phyloP scores from a whole-genome alignment of 37 sponge, comb jelly and placozoan species.

The Dysidea cf. avara region DNA sequence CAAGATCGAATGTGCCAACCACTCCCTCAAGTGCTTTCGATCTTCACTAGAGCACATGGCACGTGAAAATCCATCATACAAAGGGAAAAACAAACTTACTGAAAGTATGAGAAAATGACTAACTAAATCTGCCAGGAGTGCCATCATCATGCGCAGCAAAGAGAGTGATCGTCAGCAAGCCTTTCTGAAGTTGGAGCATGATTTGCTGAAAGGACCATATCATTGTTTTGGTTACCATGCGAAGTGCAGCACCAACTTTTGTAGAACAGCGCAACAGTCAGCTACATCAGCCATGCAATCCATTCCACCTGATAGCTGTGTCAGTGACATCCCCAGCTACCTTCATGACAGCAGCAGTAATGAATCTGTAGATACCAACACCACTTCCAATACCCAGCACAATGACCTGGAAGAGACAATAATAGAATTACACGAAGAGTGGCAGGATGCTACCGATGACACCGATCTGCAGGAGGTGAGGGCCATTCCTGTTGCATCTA shows the following conservation, averaged over 20 bases:
- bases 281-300: too few relatives aligned
- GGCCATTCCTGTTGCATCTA: too few relatives aligned
- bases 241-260: constrained; percentile 34
- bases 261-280: constrained; percentile 4
- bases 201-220: constrained; percentile 37
- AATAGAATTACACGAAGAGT: too few relatives aligned
- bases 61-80: constrained; percentile 16
- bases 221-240: constrained; percentile 51
- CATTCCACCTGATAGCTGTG: too few relatives aligned
- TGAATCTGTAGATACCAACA: too few relatives aligned
- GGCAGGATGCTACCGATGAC: too few relatives aligned
- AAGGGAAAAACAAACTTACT: constrained; percentile 40
- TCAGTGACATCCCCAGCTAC: too few relatives aligned
- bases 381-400: too few relatives aligned
- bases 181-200: constrained; percentile 9
- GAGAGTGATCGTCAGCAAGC: background rate
- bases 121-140: constrained; percentile 30
- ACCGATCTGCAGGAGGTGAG: too few relatives aligned
- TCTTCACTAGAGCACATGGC: constrained; percentile 29
- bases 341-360: too few relatives aligned
- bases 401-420: too few relatives aligned
- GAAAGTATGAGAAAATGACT: constrained; percentile 25
- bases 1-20: constrained; percentile 59
- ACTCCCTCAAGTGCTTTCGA: constrained; percentile 48
- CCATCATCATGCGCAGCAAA: constrained; percentile 42